These are phyloP conservation scores for Euwallacea fornicatus DNA, from an alignment of 1,140 invertebrate genomes.

Conservation along the genomic window DNA sequence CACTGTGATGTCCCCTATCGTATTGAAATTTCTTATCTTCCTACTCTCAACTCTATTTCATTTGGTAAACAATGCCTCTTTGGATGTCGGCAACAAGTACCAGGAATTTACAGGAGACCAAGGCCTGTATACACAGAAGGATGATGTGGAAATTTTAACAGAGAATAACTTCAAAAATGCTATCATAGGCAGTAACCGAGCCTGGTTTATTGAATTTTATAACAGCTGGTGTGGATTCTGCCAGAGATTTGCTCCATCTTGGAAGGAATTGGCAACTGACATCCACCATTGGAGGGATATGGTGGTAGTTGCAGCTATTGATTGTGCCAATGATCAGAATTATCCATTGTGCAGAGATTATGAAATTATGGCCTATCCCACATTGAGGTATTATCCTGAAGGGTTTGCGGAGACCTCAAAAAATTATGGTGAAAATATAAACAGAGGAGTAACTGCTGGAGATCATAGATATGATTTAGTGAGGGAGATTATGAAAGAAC, in stretches of 20 bases:
- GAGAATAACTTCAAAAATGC: conserved; percentile 60
- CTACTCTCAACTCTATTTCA: not conserved
- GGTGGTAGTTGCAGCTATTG: conserved; percentile 59
- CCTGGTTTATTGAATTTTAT: conserved; percentile 83
- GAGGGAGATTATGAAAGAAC: conserved; percentile 63
- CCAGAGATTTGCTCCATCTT: conserved; percentile 76
- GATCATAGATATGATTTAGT: conserved; percentile 61
- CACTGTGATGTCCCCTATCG: not conserved
- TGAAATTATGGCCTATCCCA: conserved; percentile 85
- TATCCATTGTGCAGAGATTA: conserved; percentile 78
- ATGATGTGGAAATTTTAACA: conserved; percentile 63
- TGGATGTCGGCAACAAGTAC: conserved; percentile 26
- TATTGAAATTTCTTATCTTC: not conserved
- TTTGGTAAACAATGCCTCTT: conserved; percentile 18
- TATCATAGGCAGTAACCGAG: conserved; percentile 62
- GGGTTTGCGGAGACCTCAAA: conserved; percentile 59
- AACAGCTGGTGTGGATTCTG: conserved; percentile 90
- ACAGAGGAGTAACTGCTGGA: conserved; percentile 54
- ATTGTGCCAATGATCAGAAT: conserved; percentile 79
- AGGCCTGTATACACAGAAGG: conserved; percentile 62
- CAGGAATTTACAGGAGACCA: conserved; percentile 32
- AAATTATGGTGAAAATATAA: conserved; percentile 59
- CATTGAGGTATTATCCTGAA: conserved; percentile 73
- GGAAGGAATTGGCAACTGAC: conserved; percentile 71
- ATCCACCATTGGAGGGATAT: conserved; percentile 60